phyloP scores from a whole-genome alignment of 2,888 invertebrate genomes.

The Amphiduros pacificus region DNA sequence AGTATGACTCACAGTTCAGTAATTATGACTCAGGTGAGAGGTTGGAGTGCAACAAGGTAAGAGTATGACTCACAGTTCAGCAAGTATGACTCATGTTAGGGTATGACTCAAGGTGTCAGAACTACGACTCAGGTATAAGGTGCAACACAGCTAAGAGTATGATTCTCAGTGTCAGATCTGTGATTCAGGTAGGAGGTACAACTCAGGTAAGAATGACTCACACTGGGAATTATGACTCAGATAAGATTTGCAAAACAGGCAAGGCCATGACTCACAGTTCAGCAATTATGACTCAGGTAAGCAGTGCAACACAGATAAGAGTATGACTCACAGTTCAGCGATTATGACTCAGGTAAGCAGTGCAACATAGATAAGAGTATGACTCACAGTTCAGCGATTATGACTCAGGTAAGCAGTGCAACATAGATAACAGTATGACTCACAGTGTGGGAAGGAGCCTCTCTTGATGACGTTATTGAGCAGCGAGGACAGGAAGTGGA shows the following conservation, averaged over 20 bases:
- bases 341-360: not conserved
- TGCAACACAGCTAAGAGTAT: too few species aligned
- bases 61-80: conserved; percentile 50
- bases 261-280: too few species aligned
- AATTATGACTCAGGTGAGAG: not conserved
- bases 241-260: not conserved
- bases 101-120: too few species aligned
- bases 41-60: not conserved
- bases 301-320: too few species aligned
- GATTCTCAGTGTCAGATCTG: too few species aligned
- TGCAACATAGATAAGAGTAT: not conserved
- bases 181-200: too few species aligned
- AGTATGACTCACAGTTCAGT: not conserved
- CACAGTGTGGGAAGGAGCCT: conserved; percentile 57
- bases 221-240: too few species aligned
- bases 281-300: too few species aligned
- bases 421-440: conserved; percentile 27
- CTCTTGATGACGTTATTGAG: conserved; percentile 51
- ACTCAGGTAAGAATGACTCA: too few species aligned
- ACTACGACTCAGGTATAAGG: too few species aligned
- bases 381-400: not conserved
- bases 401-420: not conserved
- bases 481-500: conserved; percentile 53
- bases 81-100: too few species aligned
- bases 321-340: too few species aligned